Evolutionary conservation across 2,888 invertebrate genomes (phyloP).

Genomic region (Cryptops parisi): DNA sequence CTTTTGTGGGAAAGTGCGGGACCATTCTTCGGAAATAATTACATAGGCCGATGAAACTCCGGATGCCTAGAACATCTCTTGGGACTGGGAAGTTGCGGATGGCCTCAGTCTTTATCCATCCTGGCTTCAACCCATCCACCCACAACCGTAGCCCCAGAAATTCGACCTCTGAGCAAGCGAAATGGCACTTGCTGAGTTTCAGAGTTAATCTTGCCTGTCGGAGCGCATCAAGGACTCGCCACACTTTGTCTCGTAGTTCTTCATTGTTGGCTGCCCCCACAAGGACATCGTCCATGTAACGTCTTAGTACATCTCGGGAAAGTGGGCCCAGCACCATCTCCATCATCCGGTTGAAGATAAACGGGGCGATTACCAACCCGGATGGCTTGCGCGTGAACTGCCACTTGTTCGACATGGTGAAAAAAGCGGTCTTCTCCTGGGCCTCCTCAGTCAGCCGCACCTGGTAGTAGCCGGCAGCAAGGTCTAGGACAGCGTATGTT

Average conservation of each 20-base stretch:
- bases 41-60: not conserved
- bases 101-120: too few relatives aligned
- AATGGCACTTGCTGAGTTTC: not conserved
- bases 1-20: too few relatives aligned
- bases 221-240: not conserved
- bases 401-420: not conserved
- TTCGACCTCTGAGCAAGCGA: not conserved
- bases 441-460: not conserved
- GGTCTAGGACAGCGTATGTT: not conserved
- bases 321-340: too few relatives aligned
- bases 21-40: too few relatives aligned
- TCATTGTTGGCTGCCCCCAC: not conserved
- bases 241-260: not conserved
- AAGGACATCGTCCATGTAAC: too few relatives aligned
- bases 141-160: too few relatives aligned
- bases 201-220: not conserved
- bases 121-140: not conserved
- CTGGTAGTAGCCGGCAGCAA: not conserved
- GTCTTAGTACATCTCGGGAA: too few relatives aligned
- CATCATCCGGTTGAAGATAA: too few relatives aligned
- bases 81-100: too few relatives aligned
- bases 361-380: too few relatives aligned
- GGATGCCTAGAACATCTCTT: not conserved
- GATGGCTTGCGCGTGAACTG: not conserved
- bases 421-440: constrained; percentile 1